Evolutionary conservation across 2,113 vertebrate genomes (phyloP).

Genomic region (Bambusicola thoracicus): DNA sequence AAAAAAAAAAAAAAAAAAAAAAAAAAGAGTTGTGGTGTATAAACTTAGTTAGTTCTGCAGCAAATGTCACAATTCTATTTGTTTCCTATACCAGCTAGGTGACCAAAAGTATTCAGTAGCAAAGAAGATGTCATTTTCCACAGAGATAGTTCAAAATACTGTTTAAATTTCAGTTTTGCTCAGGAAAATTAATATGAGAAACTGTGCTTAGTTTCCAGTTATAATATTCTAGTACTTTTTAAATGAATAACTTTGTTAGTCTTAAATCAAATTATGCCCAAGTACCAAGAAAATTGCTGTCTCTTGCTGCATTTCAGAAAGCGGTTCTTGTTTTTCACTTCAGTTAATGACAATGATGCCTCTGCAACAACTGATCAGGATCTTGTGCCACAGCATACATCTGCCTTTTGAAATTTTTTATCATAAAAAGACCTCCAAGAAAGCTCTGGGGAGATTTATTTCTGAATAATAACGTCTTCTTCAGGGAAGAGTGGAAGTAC

Average conservation of each 20-base stretch:
- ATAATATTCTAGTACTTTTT: not conserved
- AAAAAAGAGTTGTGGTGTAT: not conserved
- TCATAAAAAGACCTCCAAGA: not conserved
- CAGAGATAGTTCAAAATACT: not conserved
- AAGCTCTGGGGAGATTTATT: not conserved
- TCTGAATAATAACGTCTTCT: not conserved
- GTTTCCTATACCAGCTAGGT: not conserved
- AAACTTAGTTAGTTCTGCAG: not conserved
- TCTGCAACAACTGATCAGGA: not conserved
- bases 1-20: no score
- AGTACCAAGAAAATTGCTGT: not conserved
- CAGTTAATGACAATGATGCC: not conserved
- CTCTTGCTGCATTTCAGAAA: not conserved
- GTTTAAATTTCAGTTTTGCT: not conserved
- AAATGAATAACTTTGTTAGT: not conserved
- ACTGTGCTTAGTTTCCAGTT: not conserved
- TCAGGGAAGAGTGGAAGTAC: not conserved
- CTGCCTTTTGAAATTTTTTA: not conserved
- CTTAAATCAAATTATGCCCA: not conserved
- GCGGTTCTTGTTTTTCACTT: not conserved
- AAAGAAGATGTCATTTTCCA: not conserved
- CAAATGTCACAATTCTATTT: not conserved
- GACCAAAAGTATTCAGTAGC: not conserved
- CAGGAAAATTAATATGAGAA: not conserved
- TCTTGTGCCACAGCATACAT: not conserved